Base-by-base conservation (phyloP, 2,888 invertebrate species). In the Apodemia duryi region DNA sequence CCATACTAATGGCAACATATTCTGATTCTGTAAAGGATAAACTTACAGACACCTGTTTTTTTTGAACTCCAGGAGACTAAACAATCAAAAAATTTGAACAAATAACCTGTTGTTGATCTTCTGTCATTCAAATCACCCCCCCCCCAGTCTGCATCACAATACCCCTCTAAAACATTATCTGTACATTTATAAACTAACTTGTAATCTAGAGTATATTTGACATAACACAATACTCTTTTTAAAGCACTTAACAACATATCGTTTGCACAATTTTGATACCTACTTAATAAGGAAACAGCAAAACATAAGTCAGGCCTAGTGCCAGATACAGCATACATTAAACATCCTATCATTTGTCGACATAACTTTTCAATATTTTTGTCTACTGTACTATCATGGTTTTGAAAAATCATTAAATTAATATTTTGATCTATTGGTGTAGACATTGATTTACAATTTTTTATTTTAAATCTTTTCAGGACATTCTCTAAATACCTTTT, bases 11-110 rank as follows among this genome's bases (percentile, higher is more conserved):
- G 10, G 41, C 41, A 41, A 41, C 41, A 41, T 41, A 41, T 41
- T 7, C 41, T 10, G 41, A 51, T 11, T 51, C n/a, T n/a, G 49
- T 49, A 49, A n/a, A 49, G 5, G 49, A 49, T n/a, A 49, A n/a
- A n/a, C 49, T 49, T 49, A 49, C 49, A 49, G 49, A n/a, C 13
- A 13, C n/a, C n/a, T 49, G 49, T n/a, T 49, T 49, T 68, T 68
- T 72, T 70, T 66, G 74, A 73, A 49, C 67, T 68, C 81, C 81
- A 78, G 28, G 71, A 71, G n/a, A 79, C 69, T 63, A 72, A 66
- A 41, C 73, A 75, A 62, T 73, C 71, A 66, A 68, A 68, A 35
- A 71, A 57, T 7, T 65, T 72, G 64, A 76, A n/a, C 74, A 13
- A 64, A 65, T 71, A 74, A 3, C 77, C 79, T 13, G 74, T 73